phyloP scores from a whole-genome alignment of 2,888 invertebrate species.

The Perithous albicinctus region DNA sequence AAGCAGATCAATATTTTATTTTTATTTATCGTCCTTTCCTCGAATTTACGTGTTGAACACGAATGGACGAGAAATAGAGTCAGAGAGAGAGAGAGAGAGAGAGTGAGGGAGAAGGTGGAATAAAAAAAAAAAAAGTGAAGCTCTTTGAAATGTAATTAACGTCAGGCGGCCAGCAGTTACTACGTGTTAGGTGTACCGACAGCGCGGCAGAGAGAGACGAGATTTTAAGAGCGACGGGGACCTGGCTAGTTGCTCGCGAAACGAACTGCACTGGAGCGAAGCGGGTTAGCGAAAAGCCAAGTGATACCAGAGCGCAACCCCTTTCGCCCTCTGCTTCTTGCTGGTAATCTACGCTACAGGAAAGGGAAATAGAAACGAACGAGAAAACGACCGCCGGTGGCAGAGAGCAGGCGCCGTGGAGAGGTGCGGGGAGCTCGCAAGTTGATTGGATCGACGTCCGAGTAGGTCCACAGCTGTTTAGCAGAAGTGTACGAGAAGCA shows the following conservation, averaged over 20 bases:
- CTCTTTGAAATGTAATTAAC: constrained; percentile 61
- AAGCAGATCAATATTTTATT: not conserved
- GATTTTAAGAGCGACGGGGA: constrained; percentile 30
- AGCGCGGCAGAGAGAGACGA: constrained; percentile 19
- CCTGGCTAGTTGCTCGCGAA: constrained; percentile 32
- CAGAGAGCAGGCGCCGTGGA: not conserved
- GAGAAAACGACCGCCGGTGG: not conserved
- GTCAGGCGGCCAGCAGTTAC: constrained; percentile 39
- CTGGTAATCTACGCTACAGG: constrained; percentile 7
- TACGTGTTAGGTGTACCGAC: constrained; percentile 49
- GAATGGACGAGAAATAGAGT: not conserved
- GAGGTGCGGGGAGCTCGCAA: constrained; percentile 10
- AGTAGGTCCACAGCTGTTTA: constrained; percentile 40
- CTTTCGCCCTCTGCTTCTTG: constrained; percentile 4
- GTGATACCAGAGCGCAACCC: constrained; percentile 14
- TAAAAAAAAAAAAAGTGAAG: not conserved
- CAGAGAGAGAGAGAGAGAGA: not conserved
- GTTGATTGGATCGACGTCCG: constrained; percentile 59
- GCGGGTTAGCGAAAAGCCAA: constrained; percentile 19
- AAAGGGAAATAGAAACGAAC: constrained; percentile 22
- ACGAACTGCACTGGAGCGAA: constrained; percentile 9
- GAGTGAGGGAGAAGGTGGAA: not conserved
- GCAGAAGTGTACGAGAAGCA: constrained; percentile 18
- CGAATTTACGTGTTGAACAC: not conserved
- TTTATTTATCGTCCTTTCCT: not conserved